A percentile compares a stretch with the other conserved stretches of the same genome.
phyloP scores from a whole-genome alignment of 1,140 invertebrate species.

The Drosophila ambigua region DNA sequence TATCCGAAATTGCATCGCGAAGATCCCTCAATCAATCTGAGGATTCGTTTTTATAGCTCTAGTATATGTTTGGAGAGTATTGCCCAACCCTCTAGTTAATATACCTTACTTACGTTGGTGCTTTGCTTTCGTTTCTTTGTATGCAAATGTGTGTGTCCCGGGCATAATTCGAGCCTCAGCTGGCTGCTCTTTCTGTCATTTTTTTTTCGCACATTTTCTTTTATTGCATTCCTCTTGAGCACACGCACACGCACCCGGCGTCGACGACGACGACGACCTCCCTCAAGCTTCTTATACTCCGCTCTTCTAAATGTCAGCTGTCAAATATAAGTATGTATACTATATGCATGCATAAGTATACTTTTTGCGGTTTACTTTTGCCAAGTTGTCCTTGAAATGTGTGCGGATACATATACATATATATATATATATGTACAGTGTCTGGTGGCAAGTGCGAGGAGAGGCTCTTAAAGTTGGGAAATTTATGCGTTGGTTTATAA shows the following conservation, averaged over 20 bases:
- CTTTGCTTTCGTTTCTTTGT: conserved; percentile 14
- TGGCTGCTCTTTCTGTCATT: background rate
- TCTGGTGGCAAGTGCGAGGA: conserved; percentile 54
- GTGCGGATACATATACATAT: background rate
- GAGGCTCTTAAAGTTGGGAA: conserved; percentile 47
- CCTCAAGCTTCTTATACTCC: conserved; percentile 32
- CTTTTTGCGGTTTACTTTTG: conserved; percentile 35
- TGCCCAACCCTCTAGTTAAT: background rate
- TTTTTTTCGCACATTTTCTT: conserved; percentile 39
- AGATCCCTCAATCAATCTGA: too few relatives aligned
- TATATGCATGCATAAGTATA: conserved; percentile 6
- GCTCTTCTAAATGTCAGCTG: conserved; percentile 51
- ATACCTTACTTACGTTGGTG: background rate
- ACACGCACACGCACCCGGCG: conserved; percentile 29
- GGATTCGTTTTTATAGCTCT: too few relatives aligned
- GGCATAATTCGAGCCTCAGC: conserved; percentile 27
- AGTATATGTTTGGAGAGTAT: background rate
- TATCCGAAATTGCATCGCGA: too few relatives aligned
- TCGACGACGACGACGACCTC: conserved; percentile 12
- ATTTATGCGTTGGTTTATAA: conserved; percentile 54
- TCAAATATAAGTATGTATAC: conserved; percentile 25
- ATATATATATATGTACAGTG: background rate
- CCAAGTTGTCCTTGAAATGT: conserved; percentile 44
- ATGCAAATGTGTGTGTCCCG: conserved; percentile 43
- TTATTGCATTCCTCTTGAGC: conserved; percentile 53